Conservation (phyloP, 2,888 invertebrate species). For the Thyatira batis region DNA sequence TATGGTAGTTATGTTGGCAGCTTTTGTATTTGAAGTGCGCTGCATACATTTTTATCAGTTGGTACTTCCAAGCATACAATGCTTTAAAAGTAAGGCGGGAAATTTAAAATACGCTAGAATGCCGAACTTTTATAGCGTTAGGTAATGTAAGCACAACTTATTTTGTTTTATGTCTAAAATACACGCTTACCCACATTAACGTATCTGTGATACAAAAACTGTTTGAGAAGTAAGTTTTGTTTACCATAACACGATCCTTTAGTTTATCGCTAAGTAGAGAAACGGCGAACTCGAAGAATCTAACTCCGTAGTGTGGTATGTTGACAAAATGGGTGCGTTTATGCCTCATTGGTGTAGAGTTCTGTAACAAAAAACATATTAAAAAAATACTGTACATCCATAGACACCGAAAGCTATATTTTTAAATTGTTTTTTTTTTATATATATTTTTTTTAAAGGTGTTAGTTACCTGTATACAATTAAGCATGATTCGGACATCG, state of each 20-base stretch:
- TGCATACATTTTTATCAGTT: neutral
- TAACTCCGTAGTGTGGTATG: conserved; percentile 90
- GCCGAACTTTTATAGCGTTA: too few relatives aligned
- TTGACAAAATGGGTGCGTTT: conserved; percentile 94
- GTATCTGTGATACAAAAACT: too few relatives aligned
- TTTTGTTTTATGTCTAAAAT: conserved; percentile 1
- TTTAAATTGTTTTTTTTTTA: too few relatives aligned
- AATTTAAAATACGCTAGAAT: neutral
- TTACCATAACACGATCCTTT: conserved; percentile 90
- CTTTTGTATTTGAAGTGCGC: neutral
- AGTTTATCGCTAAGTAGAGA: conserved; percentile 92
- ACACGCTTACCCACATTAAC: too few relatives aligned
- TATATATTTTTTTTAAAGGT: neutral
- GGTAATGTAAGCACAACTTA: too few relatives aligned
- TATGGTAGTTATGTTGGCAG: neutral
- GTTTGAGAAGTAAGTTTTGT: too few relatives aligned
- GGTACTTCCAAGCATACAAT: neutral
- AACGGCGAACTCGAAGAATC: conserved; percentile 91
- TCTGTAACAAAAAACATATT: conserved; percentile 72
- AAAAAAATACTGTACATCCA: neutral
- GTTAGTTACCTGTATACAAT: conserved; percentile 86
- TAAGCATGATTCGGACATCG: conserved; percentile 89
- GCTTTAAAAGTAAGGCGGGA: neutral
- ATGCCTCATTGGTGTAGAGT: conserved; percentile 95
- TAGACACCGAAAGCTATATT: too few relatives aligned